Percentiles rank a stretch among this genome's conserved stretches.
These are phyloP conservation scores for Felis catus DNA, from an alignment of 2,113 vertebrate genomes.

Conservation along the genomic window DNA sequence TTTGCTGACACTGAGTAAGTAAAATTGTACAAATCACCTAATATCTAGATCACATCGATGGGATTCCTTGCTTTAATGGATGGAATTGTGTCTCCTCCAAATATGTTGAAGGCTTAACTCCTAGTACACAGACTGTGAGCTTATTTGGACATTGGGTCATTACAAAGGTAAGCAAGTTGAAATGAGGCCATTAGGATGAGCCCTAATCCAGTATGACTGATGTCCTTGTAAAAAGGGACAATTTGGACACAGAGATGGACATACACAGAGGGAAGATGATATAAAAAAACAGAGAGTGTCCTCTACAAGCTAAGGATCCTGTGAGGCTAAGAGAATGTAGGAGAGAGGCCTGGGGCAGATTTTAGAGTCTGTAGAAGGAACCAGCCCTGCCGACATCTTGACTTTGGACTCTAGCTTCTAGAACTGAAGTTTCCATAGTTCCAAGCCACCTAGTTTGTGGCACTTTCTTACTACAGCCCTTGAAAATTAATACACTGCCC, in stretches of 20 bases:
- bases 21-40: neutral
- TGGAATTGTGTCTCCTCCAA: neutral
- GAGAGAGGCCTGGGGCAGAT: neutral
- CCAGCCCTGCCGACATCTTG: neutral
- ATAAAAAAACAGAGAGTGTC: neutral
- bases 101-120: neutral
- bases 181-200: neutral
- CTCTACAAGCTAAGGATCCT: no score
- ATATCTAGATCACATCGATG: neutral
- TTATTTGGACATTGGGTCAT: neutral
- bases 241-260: neutral
- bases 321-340: neutral
- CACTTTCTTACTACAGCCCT: neutral
- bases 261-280: neutral
- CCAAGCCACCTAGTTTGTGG: neutral
- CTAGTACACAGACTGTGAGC: neutral
- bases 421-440: neutral
- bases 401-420: neutral
- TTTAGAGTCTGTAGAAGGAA: neutral
- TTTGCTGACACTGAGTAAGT: neutral
- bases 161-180: neutral
- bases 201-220: neutral
- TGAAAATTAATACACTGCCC: neutral
- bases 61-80: neutral
- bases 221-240: neutral